A percentile compares a stretch with the other conserved stretches of the same genome.
phyloP scores from a whole-genome alignment of 2,888 invertebrate genomes.

The Melikaiella ostensackeni region DNA sequence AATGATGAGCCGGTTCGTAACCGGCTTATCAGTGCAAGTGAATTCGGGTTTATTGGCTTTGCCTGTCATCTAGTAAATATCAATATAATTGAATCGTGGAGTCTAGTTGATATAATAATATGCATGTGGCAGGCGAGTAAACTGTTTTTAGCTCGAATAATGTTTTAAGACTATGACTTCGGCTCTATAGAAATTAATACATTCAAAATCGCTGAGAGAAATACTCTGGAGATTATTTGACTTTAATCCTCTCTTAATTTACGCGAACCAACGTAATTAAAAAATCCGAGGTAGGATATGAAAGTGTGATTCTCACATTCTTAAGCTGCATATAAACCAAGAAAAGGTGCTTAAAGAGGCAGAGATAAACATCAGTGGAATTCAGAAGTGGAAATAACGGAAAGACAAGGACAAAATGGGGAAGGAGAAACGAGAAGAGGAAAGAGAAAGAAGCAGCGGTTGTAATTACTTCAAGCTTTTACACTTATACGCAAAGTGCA shows the following conservation, averaged over 20 bases:
- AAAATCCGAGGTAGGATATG: constrained; percentile 16
- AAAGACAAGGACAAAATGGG: constrained; percentile 27
- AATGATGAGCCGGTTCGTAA: no score
- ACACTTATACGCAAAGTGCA: constrained; percentile 54
- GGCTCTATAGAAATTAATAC: no score
- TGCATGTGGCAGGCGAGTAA: no score
- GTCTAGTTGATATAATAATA: no score
- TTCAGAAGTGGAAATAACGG: constrained; percentile 23
- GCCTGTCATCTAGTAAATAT: no score
- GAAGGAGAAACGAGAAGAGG: constrained; percentile 8
- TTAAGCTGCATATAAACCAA: constrained; percentile 5
- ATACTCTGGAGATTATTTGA: no score
- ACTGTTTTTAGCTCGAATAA: no score
- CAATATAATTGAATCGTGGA: no score
- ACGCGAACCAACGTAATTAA: constrained; percentile 23
- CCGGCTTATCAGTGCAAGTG: no score
- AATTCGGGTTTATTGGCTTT: no score
- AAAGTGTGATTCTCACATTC: constrained; percentile 26
- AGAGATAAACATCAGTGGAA: constrained; percentile 22
- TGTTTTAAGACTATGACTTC: no score
- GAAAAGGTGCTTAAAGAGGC: constrained; percentile 26
- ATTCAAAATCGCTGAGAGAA: no score
- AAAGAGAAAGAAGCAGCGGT: constrained; percentile 38
- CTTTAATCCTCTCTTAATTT: background rate
- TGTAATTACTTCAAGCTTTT: constrained; percentile 53